These are phyloP conservation scores for Chrysolina haemoptera DNA, from an alignment of 2,888 invertebrate genomes.

Conservation along the genomic window DNA sequence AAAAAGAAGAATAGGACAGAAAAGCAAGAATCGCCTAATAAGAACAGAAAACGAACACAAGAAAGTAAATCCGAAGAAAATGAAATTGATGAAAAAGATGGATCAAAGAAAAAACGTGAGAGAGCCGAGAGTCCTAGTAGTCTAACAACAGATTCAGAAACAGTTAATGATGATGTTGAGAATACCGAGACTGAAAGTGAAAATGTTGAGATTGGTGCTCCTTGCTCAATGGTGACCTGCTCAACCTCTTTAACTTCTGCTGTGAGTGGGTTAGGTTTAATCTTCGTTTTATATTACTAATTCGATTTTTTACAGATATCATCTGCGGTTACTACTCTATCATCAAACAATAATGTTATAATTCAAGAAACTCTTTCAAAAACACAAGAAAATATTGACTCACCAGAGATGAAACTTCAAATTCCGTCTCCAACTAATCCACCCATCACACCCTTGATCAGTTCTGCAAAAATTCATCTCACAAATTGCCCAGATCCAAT, in stretches of 20 bases:
- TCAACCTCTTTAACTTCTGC: constrained; percentile 32
- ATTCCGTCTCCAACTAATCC: constrained; percentile 31
- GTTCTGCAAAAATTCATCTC: constrained; percentile 35
- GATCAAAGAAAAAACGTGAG: constrained; percentile 71
- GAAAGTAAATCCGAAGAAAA: constrained; percentile 66
- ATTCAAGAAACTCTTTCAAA: constrained; percentile 41
- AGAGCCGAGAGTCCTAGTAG: constrained; percentile 82
- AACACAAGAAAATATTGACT: constrained; percentile 37
- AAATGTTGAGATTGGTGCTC: constrained; percentile 66
- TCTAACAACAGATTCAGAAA: constrained; percentile 88
- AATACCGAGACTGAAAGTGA: constrained; percentile 66
- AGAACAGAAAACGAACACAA: constrained; percentile 71
- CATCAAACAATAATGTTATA: constrained; percentile 37
- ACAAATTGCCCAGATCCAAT: constrained; percentile 52
- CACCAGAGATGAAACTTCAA: constrained; percentile 38
- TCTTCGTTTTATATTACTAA: not conserved
- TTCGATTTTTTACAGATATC: constrained; percentile 20
- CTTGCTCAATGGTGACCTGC: constrained; percentile 13
- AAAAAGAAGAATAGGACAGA: constrained; percentile 53
- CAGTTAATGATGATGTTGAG: constrained; percentile 80
- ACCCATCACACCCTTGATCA: constrained; percentile 53
- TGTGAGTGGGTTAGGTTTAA: constrained; percentile 32
- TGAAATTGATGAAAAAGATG: constrained; percentile 70
- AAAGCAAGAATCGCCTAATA: constrained; percentile 73
- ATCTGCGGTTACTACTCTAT: constrained; percentile 32